Evolutionary conservation across 2,888 invertebrate genomes (phyloP).

Genomic region (Drosophila paranaensis): DNA sequence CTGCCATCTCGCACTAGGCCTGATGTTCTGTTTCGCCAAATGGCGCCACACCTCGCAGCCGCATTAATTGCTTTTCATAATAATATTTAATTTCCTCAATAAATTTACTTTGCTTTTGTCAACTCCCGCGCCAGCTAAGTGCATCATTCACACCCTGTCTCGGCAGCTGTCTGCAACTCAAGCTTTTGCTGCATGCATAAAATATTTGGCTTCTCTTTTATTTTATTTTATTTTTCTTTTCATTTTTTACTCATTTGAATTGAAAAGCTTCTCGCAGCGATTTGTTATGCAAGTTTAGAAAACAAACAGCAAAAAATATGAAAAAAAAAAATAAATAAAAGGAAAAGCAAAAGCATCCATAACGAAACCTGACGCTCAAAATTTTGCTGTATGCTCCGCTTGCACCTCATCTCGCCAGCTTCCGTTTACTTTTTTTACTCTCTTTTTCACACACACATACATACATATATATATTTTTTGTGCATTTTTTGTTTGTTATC

Average conservation of each 20-base stretch:
- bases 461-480: not conserved
- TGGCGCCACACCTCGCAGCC: slow-evolving; percentile 25
- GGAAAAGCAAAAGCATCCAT: slow-evolving; percentile 36
- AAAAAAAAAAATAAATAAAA: slow-evolving; percentile 16
- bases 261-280: slow-evolving; percentile 72
- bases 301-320: slow-evolving; percentile 47
- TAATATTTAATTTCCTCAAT: slow-evolving; percentile 40
- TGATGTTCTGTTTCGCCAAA: slow-evolving; percentile 29
- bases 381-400: slow-evolving; percentile 65
- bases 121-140: slow-evolving; percentile 36
- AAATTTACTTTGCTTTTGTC: slow-evolving; percentile 32
- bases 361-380: slow-evolving; percentile 67
- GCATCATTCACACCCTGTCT: slow-evolving; percentile 70
- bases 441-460: slow-evolving; percentile 17
- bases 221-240: slow-evolving; percentile 27
- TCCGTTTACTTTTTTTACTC: slow-evolving; percentile 22
- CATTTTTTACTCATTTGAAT: slow-evolving; percentile 61
- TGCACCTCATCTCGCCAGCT: slow-evolving; percentile 28
- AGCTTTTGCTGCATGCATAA: slow-evolving; percentile 59
- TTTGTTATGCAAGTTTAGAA: slow-evolving; percentile 76
- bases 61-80: slow-evolving; percentile 52
- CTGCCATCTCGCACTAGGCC: slow-evolving; percentile 59
- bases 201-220: slow-evolving; percentile 58
- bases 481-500: slow-evolving; percentile 61
- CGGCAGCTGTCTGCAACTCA: not conserved